Evolutionary conservation across 2,888 invertebrate genomes (phyloP).

Genomic region (Dusona sp.): DNA sequence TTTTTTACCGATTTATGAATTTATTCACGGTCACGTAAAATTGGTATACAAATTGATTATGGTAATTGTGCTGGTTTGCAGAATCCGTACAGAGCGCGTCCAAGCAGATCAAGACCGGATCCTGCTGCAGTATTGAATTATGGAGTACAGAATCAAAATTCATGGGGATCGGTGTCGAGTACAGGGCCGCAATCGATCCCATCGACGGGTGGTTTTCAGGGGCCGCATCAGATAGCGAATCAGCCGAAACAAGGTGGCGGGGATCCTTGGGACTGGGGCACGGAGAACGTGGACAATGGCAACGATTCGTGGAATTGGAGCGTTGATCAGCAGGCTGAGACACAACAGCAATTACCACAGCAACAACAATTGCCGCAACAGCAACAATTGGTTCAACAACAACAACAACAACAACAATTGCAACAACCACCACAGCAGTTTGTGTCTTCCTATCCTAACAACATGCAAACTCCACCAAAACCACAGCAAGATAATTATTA

Average conservation of each 20-base stretch:
- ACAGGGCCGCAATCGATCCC: slow-evolving; percentile 71
- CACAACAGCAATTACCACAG: slow-evolving; percentile 68
- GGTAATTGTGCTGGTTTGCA: slow-evolving; percentile 62
- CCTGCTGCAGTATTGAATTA: slow-evolving; percentile 75
- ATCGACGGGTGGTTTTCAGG: slow-evolving; percentile 69
- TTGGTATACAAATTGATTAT: background rate
- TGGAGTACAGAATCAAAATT: slow-evolving; percentile 79
- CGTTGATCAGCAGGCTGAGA: slow-evolving; percentile 80
- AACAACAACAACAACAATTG: slow-evolving; percentile 57
- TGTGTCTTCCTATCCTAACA: slow-evolving; percentile 74
- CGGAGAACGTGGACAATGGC: slow-evolving; percentile 77
- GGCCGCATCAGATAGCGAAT: slow-evolving; percentile 69
- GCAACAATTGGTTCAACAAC: slow-evolving; percentile 41
- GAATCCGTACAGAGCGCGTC: slow-evolving; percentile 83
- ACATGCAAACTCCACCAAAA: slow-evolving; percentile 74
- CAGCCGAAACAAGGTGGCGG: slow-evolving; percentile 73
- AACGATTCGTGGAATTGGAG: slow-evolving; percentile 84
- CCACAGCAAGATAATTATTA: slow-evolving; percentile 79
- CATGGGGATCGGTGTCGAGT: slow-evolving; percentile 75
- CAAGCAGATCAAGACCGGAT: slow-evolving; percentile 78
- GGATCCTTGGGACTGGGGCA: slow-evolving; percentile 81
- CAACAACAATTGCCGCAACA: slow-evolving; percentile 69
- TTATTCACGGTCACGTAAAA: no score
- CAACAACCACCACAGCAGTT: slow-evolving; percentile 67
- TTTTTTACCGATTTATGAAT: no score